A percentile compares a stretch with the other conserved stretches of the same genome.
phyloP scores from a whole-genome alignment of 2,888 invertebrate species.

The Pristionchus fissidentatus region DNA sequence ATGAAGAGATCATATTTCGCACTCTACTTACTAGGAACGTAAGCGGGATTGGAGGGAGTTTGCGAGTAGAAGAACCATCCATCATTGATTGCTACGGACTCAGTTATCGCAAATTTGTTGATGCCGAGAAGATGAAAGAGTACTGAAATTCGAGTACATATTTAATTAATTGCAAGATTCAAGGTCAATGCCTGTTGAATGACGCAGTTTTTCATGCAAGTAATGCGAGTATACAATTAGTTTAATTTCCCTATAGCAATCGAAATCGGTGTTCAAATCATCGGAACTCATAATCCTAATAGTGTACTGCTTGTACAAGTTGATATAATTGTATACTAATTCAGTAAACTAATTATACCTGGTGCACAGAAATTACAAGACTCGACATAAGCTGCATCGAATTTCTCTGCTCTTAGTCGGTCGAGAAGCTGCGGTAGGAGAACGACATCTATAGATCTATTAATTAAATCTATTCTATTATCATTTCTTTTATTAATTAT shows the following conservation, averaged over 20 bases:
- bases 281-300: too few species aligned
- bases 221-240: too few species aligned
- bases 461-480: neutral
- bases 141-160: too few species aligned
- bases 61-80: slow-evolving; percentile 56
- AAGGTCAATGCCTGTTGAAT: too few species aligned
- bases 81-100: slow-evolving; percentile 45
- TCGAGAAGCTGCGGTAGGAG: neutral
- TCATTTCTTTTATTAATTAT: too few species aligned
- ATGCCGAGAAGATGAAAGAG: slow-evolving; percentile 30
- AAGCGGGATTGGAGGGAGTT: slow-evolving; percentile 57
- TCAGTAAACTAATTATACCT: neutral
- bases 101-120: slow-evolving; percentile 24
- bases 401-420: slow-evolving; percentile 15
- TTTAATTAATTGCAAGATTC: too few species aligned
- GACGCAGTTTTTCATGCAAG: too few species aligned
- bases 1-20: too few species aligned
- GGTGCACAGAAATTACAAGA: slow-evolving; percentile 7
- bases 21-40: slow-evolving; percentile 51
- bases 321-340: neutral
- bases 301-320: too few species aligned
- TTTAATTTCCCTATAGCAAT: too few species aligned
- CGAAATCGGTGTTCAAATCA: too few species aligned
- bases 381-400: slow-evolving; percentile 39
- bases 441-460: neutral